Conservation (phyloP, 2,888 invertebrate genomes). For the Abscondita cerata region DNA sequence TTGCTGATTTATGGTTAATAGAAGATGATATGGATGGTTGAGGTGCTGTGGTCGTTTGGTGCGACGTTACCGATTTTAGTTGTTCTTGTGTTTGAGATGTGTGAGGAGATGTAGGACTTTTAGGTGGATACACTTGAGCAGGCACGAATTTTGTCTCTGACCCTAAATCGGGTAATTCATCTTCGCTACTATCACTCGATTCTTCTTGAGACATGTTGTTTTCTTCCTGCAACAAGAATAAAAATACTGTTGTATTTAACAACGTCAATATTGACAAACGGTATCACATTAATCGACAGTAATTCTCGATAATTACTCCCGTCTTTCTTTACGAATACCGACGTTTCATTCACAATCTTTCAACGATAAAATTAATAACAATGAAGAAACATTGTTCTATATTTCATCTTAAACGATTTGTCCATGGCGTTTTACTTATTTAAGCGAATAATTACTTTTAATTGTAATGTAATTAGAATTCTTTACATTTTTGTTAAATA, state of each 20-base stretch:
- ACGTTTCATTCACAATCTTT: too few species aligned
- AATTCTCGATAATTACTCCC: too few species aligned
- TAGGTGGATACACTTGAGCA: constrained; percentile 22
- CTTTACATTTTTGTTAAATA: neutral
- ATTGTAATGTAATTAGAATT: constrained; percentile 5
- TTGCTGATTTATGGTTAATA: constrained; percentile 16
- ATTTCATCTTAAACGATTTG: constrained; percentile 5
- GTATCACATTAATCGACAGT: too few species aligned
- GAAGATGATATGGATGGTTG: constrained; percentile 36
- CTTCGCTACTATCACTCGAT: constrained; percentile 56
- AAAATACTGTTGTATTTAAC: too few species aligned
- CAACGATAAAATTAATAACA: too few species aligned
- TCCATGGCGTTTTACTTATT: constrained; percentile 1
- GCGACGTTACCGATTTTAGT: constrained; percentile 21
- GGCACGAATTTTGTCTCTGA: constrained; percentile 15
- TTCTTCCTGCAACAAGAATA: constrained; percentile 55
- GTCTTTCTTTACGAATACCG: too few species aligned
- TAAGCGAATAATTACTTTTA: neutral
- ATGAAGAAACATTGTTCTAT: neutral
- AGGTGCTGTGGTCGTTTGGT: too few species aligned
- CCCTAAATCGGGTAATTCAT: constrained; percentile 43
- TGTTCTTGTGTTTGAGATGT: constrained; percentile 21
- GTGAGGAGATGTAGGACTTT: constrained; percentile 27
- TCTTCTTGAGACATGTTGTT: constrained; percentile 57
- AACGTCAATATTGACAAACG: too few species aligned